Conservation (phyloP, 2,888 invertebrate species). For the Tipula vernalis region DNA sequence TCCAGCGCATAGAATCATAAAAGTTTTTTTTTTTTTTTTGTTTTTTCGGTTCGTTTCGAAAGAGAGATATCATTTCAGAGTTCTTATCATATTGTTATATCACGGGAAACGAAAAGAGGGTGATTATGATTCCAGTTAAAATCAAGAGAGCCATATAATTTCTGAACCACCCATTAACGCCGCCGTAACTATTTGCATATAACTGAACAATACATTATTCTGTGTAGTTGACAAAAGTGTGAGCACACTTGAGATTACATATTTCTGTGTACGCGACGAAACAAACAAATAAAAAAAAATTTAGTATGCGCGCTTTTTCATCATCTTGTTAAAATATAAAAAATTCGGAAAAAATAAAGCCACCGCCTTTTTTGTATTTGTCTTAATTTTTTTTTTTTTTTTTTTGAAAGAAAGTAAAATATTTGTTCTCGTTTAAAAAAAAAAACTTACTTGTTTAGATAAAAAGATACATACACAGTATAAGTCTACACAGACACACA, state of each 20-base stretch:
- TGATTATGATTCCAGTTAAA: not conserved
- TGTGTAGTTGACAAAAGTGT: not conserved
- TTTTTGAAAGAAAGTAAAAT: not conserved
- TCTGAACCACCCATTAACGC: not conserved
- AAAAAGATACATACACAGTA: not conserved
- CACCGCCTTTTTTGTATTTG: not conserved
- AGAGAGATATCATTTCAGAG: not conserved
- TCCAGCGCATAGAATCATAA: not conserved
- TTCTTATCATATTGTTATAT: not conserved
- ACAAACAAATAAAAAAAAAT: not conserved
- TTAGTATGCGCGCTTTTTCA: not conserved
- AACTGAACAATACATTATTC: not conserved
- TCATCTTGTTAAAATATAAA: not conserved
- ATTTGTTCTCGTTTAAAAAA: not conserved
- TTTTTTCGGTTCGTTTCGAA: not conserved
- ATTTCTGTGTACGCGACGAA: not conserved
- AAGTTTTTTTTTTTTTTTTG: not conserved
- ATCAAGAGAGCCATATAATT: not conserved
- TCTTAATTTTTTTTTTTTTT: not conserved
- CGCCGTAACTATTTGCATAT: not conserved
- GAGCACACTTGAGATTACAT: not conserved
- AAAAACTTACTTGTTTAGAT: not conserved
- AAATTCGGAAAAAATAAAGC: not conserved
- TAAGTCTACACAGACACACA: not conserved
- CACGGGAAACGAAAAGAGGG: not conserved